Evolutionary conservation across 2,888 invertebrate genomes (phyloP), one percentile per base, ranked within the genome.

Genomic region (Thereva nobilitata): DNA sequence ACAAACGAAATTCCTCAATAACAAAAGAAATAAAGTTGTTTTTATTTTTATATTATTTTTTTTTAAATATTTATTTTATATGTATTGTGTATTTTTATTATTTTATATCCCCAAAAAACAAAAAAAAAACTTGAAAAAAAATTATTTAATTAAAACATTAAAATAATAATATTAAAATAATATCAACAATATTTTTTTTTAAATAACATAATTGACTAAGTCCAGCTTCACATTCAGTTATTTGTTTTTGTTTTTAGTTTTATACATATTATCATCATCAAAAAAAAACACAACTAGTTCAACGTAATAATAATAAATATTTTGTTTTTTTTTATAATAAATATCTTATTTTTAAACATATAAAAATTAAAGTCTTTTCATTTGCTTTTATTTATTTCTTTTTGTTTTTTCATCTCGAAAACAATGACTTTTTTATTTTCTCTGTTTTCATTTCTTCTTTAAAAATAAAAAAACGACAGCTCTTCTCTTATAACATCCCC

Each of bases 301-400:
- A 23, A 23, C 23, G 23, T 23, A 23, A 23, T 23, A 23, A 23
- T 23, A 23, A 23, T 23, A 23, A 23, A 23, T 23, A 23, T 23
- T 23, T 23, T 23, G 23, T 23, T 23, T 23, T 1, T 23, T 23
- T 23, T 23, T 61, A 40, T 61, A 61, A 61, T 61, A 61, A 61
- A 61, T 61, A 61, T 45, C 61, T 61, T 61, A 61, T 61, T 59
- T 50, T 38, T 41, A 55, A 61, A 50, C 49, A 61, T 61, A 50
- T 61, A 49, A 61, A n/a, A 61, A 49, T 50, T 61, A 61, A 50
- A 61, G 61, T 61, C 61, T 61, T 61, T 61, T 61, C 47, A 61
- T 61, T 61, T 61, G 61, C 61, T 61, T 61, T 34, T 50, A 61
- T 41, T 23, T 23, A 23, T 23, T 23, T 23, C 23, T 23, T 23